Evolutionary conservation across 2,888 invertebrate species (phyloP).

Genomic region (Gastracanthus pulcherrimus): DNA sequence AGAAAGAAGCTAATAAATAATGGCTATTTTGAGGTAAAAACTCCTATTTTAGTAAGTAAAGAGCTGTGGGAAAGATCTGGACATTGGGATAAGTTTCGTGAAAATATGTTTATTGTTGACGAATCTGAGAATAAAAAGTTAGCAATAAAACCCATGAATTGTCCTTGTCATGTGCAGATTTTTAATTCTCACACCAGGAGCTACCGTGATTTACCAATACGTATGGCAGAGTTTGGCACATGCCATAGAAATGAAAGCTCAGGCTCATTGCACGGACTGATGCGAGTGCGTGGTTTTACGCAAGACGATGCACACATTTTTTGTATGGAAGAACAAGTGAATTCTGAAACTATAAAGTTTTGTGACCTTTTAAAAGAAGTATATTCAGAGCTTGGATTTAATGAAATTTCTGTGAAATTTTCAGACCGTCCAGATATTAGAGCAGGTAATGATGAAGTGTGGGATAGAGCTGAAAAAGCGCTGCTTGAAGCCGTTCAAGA

Average conservation of each 20-base stretch:
- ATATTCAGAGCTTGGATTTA: conserved; percentile 40
- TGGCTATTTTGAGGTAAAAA: conserved; percentile 48
- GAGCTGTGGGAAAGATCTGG: conserved; percentile 39
- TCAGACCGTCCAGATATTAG: conserved; percentile 42
- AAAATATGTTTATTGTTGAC: conserved; percentile 37
- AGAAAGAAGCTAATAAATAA: conserved; percentile 23
- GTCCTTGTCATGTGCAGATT: conserved; percentile 49
- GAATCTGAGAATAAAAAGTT: conserved; percentile 23
- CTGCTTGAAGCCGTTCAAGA: conserved; percentile 24
- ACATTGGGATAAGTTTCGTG: conserved; percentile 42
- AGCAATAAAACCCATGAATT: conserved; percentile 49
- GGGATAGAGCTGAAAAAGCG: conserved; percentile 48
- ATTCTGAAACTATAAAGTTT: conserved; percentile 36
- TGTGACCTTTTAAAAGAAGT: conserved; percentile 44
- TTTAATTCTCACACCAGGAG: conserved; percentile 44
- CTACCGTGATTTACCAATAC: conserved; percentile 49
- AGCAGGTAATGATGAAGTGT: conserved; percentile 36
- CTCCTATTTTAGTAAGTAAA: conserved; percentile 28
- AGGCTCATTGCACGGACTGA: conserved; percentile 45
- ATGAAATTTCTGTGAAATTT: conserved; percentile 40
- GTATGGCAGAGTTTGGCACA: conserved; percentile 51
- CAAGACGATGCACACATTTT: conserved; percentile 54
- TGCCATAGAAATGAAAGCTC: conserved; percentile 46
- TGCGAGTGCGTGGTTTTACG: conserved; percentile 49
- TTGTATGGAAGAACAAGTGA: conserved; percentile 45